Evolutionary conservation across 2,113 vertebrate species (phyloP).

Genomic region (Lampris incognitus): DNA sequence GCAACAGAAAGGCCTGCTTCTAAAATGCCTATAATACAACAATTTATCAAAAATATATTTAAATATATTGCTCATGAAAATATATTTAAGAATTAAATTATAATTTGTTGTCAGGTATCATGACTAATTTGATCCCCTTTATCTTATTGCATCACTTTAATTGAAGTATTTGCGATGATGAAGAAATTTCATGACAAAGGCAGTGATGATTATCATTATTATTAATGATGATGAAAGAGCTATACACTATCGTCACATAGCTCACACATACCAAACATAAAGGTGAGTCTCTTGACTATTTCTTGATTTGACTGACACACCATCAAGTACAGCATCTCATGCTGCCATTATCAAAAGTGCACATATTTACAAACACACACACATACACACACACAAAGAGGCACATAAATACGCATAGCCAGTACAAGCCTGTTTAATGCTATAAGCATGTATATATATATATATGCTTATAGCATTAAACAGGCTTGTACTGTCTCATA

Average conservation of each 20-base stretch:
- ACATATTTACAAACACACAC: not conserved
- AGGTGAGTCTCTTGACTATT: slow-evolving; percentile 39
- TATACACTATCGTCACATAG: not conserved
- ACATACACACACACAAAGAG: not conserved
- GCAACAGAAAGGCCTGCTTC: not conserved
- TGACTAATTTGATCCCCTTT: not conserved
- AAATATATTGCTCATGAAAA: not conserved
- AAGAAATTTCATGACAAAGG: not conserved
- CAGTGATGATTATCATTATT: slow-evolving; percentile 23
- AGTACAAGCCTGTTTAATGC: too few relatives aligned
- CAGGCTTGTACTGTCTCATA: too few relatives aligned
- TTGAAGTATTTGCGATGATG: not conserved
- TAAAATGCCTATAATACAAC: too few relatives aligned
- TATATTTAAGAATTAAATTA: not conserved
- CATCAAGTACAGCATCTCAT: slow-evolving; percentile 3
- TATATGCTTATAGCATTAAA: too few relatives aligned
- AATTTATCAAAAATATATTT: not conserved
- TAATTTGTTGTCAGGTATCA: slow-evolving; percentile 8
- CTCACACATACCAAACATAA: slow-evolving; percentile 22
- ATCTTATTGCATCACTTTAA: slow-evolving; percentile 12
- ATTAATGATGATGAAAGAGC: slow-evolving; percentile 40
- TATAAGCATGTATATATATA: too few relatives aligned
- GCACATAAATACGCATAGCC: too few relatives aligned
- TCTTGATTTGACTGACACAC: slow-evolving; percentile 24
- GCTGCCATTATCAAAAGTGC: too few relatives aligned